Evolutionary conservation across 1,140 invertebrate species (phyloP).

Genomic region (Caenorhabditis briggsae): DNA sequence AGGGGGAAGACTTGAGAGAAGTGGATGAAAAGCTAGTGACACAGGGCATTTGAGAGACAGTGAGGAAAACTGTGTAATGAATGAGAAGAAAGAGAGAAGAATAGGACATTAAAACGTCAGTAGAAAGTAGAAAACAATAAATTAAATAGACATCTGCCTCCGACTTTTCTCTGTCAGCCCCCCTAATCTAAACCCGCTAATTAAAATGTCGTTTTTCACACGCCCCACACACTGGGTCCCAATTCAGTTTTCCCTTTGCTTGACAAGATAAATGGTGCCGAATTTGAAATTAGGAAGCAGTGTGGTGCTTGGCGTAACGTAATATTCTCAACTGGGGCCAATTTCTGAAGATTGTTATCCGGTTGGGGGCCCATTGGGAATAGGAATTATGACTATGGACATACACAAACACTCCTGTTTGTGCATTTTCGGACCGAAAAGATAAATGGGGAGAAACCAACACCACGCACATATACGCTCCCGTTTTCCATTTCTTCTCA

Average conservation of each 20-base stretch:
- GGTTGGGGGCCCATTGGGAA: not conserved
- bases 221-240: not conserved
- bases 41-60: not conserved
- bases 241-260: not conserved
- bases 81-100: not conserved
- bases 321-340: not conserved
- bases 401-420: not conserved
- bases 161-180: not conserved
- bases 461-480: not conserved
- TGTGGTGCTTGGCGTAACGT: not conserved
- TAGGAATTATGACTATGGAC: conserved; percentile 22
- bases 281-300: conserved; percentile 18
- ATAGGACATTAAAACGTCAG: not conserved
- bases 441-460: not conserved
- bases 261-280: conserved; percentile 16
- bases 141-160: conserved; percentile 2
- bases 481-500: too few species aligned
- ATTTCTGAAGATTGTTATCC: not conserved
- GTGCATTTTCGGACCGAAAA: not conserved
- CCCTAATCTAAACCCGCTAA: not conserved
- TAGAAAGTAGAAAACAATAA: not conserved
- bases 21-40: not conserved
- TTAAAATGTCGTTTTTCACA: not conserved
- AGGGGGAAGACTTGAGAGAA: not conserved
- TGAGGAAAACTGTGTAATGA: not conserved